These are phyloP conservation scores for Conomelus anceps DNA, from an alignment of 2,888 invertebrate genomes.

Conservation along the genomic window DNA sequence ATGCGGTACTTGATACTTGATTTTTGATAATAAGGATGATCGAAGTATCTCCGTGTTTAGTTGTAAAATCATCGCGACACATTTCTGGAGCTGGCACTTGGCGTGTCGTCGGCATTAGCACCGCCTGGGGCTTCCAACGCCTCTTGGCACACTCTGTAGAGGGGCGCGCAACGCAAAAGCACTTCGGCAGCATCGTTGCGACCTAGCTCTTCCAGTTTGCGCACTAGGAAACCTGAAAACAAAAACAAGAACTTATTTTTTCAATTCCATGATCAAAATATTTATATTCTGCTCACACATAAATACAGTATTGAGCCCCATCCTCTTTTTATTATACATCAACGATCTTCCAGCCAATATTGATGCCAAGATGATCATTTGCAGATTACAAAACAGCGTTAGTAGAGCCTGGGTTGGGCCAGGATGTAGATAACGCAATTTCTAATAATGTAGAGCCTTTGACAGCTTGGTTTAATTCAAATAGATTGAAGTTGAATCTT, in stretches of 20 bases:
- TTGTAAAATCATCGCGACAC: slow-evolving; percentile 16
- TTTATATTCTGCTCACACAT: too few relatives aligned
- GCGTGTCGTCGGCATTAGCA: slow-evolving; percentile 15
- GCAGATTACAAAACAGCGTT: too few relatives aligned
- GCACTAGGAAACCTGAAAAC: slow-evolving; percentile 48
- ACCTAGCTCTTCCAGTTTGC: slow-evolving; percentile 52
- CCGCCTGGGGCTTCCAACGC: slow-evolving; percentile 11
- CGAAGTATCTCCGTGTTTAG: neutral
- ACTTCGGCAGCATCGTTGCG: slow-evolving; percentile 54
- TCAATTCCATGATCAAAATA: neutral
- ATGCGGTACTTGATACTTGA: neutral
- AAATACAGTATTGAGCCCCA: neutral
- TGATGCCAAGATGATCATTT: too few relatives aligned
- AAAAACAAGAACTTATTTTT: slow-evolving; percentile 12
- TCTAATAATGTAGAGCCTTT: too few relatives aligned
- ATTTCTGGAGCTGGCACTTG: slow-evolving; percentile 20
- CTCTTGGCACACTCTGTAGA: slow-evolving; percentile 39
- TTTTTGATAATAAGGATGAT: neutral
- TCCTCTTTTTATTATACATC: too few relatives aligned
- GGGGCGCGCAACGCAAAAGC: slow-evolving; percentile 50
- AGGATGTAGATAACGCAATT: too few relatives aligned
- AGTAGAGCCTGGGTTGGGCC: too few relatives aligned
- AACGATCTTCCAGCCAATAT: too few relatives aligned
- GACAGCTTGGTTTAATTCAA: too few relatives aligned
- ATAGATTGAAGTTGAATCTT: too few relatives aligned